phyloP scores from a whole-genome alignment of 2,888 invertebrate genomes.

The Lutraria lutraria region DNA sequence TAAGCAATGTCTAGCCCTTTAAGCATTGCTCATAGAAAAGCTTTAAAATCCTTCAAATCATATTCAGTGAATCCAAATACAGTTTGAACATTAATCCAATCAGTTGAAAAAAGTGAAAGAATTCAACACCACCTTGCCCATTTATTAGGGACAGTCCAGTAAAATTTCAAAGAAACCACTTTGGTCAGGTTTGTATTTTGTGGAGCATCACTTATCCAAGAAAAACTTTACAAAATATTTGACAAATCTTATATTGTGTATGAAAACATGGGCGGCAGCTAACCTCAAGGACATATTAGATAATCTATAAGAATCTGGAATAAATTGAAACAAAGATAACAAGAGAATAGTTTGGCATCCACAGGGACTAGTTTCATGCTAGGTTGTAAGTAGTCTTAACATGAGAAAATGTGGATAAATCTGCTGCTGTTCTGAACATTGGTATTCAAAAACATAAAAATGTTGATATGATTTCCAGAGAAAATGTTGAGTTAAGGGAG shows the following conservation, averaged over 20 bases:
- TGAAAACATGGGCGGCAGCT: background rate
- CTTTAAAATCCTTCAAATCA: too few relatives aligned
- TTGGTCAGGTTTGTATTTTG: too few relatives aligned
- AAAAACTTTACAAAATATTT: background rate
- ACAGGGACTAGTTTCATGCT: background rate
- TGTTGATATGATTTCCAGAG: background rate
- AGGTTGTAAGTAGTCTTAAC: background rate
- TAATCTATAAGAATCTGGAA: background rate
- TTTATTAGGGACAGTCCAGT: too few relatives aligned
- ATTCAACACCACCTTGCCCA: too few relatives aligned
- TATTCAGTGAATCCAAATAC: too few relatives aligned
- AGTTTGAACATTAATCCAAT: too few relatives aligned
- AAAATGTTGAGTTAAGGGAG: background rate
- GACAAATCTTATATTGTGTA: background rate
- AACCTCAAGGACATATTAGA: conserved; percentile 19
- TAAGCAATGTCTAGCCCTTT: too few relatives aligned
- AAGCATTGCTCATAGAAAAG: too few relatives aligned
- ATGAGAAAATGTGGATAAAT: background rate
- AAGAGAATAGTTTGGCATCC: background rate
- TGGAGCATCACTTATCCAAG: background rate
- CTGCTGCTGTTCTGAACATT: background rate
- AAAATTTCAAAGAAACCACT: too few relatives aligned
- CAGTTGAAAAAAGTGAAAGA: too few relatives aligned
- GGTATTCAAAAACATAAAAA: background rate
- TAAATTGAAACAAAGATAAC: conserved; percentile 14